Conservation (phyloP, 1,140 invertebrate species). For the Ephestia elutella region DNA sequence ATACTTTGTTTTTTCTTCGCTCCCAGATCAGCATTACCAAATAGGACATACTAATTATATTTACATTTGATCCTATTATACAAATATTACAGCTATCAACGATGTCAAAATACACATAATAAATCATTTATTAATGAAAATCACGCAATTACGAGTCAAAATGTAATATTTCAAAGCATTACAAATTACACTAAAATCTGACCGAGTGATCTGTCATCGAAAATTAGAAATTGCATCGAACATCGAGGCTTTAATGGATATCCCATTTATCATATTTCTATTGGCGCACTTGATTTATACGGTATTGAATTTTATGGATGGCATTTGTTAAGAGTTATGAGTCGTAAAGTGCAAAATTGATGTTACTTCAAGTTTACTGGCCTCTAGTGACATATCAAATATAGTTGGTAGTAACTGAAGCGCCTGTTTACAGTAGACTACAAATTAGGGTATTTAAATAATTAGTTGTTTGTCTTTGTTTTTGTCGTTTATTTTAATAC, state of each 20-base stretch:
- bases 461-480: no score
- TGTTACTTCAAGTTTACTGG: neutral
- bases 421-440: neutral
- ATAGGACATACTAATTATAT: no score
- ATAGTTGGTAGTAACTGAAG: neutral
- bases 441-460: neutral
- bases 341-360: neutral
- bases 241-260: neutral
- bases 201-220: neutral
- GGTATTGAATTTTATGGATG: neutral
- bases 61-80: no score
- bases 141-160: no score
- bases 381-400: neutral
- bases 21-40: no score
- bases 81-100: no score
- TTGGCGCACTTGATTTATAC: neutral
- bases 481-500: no score
- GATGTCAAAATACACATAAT: no score
- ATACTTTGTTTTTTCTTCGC: no score
- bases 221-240: conserved; percentile 1
- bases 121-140: no score
- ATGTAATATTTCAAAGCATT: neutral
- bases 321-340: neutral
- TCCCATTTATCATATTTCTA: neutral
- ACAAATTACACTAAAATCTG: neutral